phyloP scores from a whole-genome alignment of 2,113 vertebrate genomes.

The Petrocephalus zakoni region DNA sequence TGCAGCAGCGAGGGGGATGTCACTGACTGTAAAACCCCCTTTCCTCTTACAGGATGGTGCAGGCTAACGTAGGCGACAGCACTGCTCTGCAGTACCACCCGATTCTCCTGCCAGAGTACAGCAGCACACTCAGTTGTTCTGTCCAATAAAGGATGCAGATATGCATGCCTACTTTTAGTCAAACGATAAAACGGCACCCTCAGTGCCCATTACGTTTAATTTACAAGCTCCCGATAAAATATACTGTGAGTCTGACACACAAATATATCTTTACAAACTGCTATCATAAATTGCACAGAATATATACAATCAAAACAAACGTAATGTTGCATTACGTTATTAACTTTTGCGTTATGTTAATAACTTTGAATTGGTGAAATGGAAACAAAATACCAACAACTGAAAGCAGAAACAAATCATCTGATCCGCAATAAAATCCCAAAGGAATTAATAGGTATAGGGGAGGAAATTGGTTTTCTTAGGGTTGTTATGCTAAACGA shows the following conservation, averaged over 20 bases:
- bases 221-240: background rate
- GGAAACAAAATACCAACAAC: background rate
- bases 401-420: background rate
- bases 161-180: background rate
- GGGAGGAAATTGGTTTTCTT: background rate
- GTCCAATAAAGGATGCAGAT: background rate
- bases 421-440: background rate
- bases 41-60: slow-evolving; percentile 71
- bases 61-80: slow-evolving; percentile 81
- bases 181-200: slow-evolving; percentile 7
- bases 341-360: background rate
- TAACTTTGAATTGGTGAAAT: background rate
- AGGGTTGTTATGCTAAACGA: background rate
- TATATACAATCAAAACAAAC: background rate
- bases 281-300: background rate
- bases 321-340: background rate
- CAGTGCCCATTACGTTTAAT: background rate
- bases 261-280: background rate
- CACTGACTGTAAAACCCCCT: slow-evolving; percentile 63
- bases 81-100: slow-evolving; percentile 72
- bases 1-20: slow-evolving; percentile 83
- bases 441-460: background rate
- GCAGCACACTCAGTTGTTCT: slow-evolving; percentile 14
- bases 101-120: slow-evolving; percentile 68
- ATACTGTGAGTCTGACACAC: background rate